phyloP scores from a whole-genome alignment of 53 echinoderm and acorn worm species.

The Henricia sp. region DNA sequence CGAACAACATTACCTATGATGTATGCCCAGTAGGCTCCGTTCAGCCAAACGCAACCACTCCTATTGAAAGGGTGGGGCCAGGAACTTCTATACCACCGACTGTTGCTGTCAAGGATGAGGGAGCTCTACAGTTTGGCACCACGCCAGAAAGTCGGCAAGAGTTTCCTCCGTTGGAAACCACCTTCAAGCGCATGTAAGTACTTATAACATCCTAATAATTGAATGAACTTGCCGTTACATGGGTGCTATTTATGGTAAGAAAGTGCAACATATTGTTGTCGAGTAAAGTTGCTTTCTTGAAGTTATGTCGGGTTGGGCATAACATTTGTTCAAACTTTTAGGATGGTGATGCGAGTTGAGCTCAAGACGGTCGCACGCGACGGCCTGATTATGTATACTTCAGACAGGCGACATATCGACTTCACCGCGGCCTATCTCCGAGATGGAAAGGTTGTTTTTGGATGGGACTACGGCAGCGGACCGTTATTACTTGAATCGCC shows the following conservation, averaged over 20 bases:
- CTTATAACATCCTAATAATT: no score
- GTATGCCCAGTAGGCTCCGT: slow-evolving; percentile 23
- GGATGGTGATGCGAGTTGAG: slow-evolving; percentile 54
- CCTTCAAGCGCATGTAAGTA: slow-evolving; percentile 58
- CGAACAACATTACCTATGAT: slow-evolving; percentile 34
- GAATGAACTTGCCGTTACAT: no score
- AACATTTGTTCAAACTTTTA: no score
- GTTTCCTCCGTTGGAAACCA: slow-evolving; percentile 48
- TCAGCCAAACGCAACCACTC: slow-evolving; percentile 2
- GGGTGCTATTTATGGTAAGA: no score
- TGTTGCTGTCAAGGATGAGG: slow-evolving; percentile 54
- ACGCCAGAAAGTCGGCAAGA: slow-evolving; percentile 68
- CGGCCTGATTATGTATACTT: slow-evolving; percentile 78
- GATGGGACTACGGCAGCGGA: slow-evolving; percentile 83
- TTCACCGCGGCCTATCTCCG: slow-evolving; percentile 59
- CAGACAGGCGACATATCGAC: slow-evolving; percentile 70
- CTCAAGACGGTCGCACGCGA: slow-evolving; percentile 72
- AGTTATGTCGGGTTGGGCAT: no score
- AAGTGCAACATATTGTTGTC: no score
- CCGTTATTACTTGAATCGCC: slow-evolving; percentile 53
- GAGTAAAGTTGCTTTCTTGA: no score
- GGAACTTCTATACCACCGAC: slow-evolving; percentile 60
- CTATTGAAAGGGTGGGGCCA: slow-evolving; percentile 34
- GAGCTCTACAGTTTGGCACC: slow-evolving; percentile 81
- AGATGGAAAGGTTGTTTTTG: slow-evolving; percentile 76